These are phyloP conservation scores for Callionymus lyra DNA, from an alignment of 2,113 vertebrate genomes.

Conservation along the genomic window DNA sequence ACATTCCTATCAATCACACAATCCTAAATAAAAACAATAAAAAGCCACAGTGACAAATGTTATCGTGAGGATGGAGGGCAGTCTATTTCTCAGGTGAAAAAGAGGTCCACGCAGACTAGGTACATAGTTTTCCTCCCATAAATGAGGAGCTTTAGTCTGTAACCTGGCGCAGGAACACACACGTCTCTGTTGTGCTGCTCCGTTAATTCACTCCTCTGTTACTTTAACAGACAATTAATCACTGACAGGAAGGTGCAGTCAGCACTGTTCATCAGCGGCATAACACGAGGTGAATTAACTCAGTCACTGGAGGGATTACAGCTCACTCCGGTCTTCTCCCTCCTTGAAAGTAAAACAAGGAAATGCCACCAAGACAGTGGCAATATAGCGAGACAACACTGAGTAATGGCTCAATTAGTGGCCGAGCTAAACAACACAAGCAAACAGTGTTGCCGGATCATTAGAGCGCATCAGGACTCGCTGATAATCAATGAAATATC, in stretches of 20 bases:
- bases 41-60: constrained; percentile 37
- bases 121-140: too few species aligned
- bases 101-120: too few species aligned
- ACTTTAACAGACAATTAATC: constrained; percentile 66
- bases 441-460: constrained; percentile 60
- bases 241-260: constrained; percentile 57
- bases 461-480: constrained; percentile 32
- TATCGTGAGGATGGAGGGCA: constrained; percentile 15
- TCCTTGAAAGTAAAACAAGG: constrained; percentile 56
- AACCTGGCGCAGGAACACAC: constrained; percentile 22
- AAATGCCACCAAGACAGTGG: constrained; percentile 55
- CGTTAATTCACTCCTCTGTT: constrained; percentile 62
- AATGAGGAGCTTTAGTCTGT: too few species aligned
- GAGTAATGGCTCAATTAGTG: constrained; percentile 63
- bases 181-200: constrained; percentile 38
- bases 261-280: constrained; percentile 51
- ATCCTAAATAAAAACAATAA: too few species aligned
- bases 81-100: background rate
- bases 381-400: constrained; percentile 61
- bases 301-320: constrained; percentile 56
- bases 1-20: too few species aligned
- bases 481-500: too few species aligned
- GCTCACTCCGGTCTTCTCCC: constrained; percentile 36
- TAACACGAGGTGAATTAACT: constrained; percentile 57
- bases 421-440: constrained; percentile 58